Percentiles rank a stretch among this genome's conserved stretches.
Conservation (phyloP, 2,888 invertebrate genomes). For the Tetragnatha montana region DNA sequence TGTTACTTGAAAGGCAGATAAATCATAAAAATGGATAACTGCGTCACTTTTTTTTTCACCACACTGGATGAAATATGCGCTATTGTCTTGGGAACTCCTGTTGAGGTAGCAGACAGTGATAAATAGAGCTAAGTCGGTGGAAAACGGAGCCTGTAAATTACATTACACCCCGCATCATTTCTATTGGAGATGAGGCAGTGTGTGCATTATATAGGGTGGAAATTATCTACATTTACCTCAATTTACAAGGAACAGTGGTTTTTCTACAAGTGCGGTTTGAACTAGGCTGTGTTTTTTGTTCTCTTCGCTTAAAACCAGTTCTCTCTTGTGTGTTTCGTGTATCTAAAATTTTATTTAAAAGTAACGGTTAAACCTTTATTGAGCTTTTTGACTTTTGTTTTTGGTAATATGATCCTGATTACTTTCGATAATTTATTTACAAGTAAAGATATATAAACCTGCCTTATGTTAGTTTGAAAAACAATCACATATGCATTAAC, state of each 20-base stretch:
- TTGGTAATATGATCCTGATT: too few relatives aligned
- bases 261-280: too few relatives aligned
- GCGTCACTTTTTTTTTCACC: background rate
- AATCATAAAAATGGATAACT: background rate
- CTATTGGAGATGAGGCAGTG: background rate
- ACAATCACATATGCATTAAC: too few relatives aligned
- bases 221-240: background rate
- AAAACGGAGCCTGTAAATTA: constrained; percentile 10
- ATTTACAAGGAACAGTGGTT: background rate
- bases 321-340: too few relatives aligned
- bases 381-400: too few relatives aligned
- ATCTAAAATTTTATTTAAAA: too few relatives aligned
- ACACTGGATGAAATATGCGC: background rate
- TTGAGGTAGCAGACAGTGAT: background rate
- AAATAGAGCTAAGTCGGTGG: background rate
- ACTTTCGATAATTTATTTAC: too few relatives aligned
- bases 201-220: background rate
- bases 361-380: too few relatives aligned
- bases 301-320: too few relatives aligned
- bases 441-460: too few relatives aligned
- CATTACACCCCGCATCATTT: background rate
- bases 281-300: too few relatives aligned
- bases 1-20: background rate
- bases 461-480: too few relatives aligned
- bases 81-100: background rate